Percentiles rank a stretch among this genome's conserved stretches.
Conservation (phyloP, 92 coral and sea anemone species). For the Meandrina meandrites region DNA sequence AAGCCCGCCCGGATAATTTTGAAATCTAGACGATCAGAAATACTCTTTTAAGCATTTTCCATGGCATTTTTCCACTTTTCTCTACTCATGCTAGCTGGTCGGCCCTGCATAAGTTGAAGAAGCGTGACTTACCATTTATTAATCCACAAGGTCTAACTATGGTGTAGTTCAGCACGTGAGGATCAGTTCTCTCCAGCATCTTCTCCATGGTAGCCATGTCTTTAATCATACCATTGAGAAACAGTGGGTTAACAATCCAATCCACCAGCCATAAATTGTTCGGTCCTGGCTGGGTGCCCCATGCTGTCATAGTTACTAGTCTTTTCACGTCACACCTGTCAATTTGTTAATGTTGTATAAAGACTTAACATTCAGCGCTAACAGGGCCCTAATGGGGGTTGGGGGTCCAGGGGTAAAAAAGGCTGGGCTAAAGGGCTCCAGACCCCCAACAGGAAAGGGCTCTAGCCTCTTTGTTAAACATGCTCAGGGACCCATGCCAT, state of each 20-base stretch:
- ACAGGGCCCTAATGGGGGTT: no score
- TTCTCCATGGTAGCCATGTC: constrained; percentile 88
- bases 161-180: constrained; percentile 73
- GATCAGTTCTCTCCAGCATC: constrained; percentile 64
- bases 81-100: no score
- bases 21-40: no score
- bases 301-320: constrained; percentile 72
- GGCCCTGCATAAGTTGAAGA: no score
- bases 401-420: background rate
- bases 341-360: no score
- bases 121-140: constrained; percentile 55
- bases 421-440: background rate
- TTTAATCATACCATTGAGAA: constrained; percentile 70
- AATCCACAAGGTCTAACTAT: constrained; percentile 79
- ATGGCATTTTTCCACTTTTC: no score
- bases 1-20: no score
- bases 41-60: no score
- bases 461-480: no score
- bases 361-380: no score
- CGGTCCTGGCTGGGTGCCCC: constrained; percentile 91
- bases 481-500: no score
- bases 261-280: constrained; percentile 78
- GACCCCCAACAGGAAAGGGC: no score
- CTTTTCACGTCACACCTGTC: constrained; percentile 70
- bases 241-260: constrained; percentile 84